Percentiles rank a stretch among this genome's conserved stretches.
Evolutionary conservation across 2,113 vertebrate genomes (phyloP).

Genomic region (Lota lota): DNA sequence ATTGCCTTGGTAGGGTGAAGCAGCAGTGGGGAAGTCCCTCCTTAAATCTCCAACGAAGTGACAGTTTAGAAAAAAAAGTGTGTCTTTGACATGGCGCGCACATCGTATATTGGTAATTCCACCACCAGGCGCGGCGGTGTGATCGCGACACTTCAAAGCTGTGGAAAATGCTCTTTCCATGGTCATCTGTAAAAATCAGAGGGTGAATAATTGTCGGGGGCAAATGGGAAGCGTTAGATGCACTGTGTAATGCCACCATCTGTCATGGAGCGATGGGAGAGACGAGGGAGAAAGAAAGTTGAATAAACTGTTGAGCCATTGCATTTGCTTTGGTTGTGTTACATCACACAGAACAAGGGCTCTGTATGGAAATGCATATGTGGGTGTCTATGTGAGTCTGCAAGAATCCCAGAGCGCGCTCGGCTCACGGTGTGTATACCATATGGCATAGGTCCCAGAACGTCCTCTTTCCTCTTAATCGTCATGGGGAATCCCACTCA

Average conservation of each 20-base stretch:
- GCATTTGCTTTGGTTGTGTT: neutral
- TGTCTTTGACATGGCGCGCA: neutral
- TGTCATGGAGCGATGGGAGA: neutral
- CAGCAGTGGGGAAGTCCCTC: slow-evolving; percentile 49
- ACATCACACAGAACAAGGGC: neutral
- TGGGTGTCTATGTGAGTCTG: slow-evolving; percentile 6
- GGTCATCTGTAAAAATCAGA: neutral
- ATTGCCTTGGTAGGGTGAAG: slow-evolving; percentile 65
- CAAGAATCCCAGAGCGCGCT: neutral
- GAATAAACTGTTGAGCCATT: neutral
- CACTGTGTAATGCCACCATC: neutral
- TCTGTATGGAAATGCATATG: slow-evolving; percentile 9
- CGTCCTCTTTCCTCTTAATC: no score
- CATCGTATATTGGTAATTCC: no score
- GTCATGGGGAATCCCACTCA: no score
- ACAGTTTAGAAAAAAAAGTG: slow-evolving; percentile 33
- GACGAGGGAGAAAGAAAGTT: neutral
- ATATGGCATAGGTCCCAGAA: no score
- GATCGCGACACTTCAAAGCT: neutral
- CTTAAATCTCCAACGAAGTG: slow-evolving; percentile 56
- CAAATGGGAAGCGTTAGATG: neutral
- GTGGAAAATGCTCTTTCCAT: slow-evolving; percentile 7
- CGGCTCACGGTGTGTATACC: no score
- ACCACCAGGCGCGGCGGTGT: neutral
- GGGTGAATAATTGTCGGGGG: neutral